These are phyloP conservation scores for Clusia tigrina DNA, from an alignment of 2,888 invertebrate species.

Conservation along the genomic window DNA sequence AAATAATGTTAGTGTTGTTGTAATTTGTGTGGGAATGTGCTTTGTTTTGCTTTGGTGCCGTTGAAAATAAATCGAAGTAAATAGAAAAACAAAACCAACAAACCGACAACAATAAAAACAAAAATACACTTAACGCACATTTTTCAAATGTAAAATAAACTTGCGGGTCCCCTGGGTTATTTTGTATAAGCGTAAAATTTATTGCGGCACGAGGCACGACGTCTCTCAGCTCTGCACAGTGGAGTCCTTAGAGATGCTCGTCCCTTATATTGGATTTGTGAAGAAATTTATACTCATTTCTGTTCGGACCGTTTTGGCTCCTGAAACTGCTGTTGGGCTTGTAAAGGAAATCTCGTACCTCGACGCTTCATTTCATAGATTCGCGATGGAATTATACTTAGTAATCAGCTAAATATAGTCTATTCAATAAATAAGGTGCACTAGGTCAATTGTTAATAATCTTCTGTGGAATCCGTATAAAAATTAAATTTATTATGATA, in stretches of 20 bases:
- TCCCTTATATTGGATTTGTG: neutral
- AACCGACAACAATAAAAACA: conserved; percentile 12
- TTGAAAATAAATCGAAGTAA: conserved; percentile 44
- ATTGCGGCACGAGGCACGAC: neutral
- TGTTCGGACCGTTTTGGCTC: conserved; percentile 23
- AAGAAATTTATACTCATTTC: conserved; percentile 46
- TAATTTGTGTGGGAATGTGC: conserved; percentile 27
- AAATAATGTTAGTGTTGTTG: conserved; percentile 51
- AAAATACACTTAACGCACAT: conserved; percentile 40
- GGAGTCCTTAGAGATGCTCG: too few relatives aligned
- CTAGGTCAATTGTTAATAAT: too few relatives aligned
- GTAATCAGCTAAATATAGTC: too few relatives aligned
- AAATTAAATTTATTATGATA: too few relatives aligned
- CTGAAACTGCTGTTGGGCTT: neutral
- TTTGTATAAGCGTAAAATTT: neutral
- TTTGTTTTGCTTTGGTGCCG: conserved; percentile 14
- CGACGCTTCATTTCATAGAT: neutral
- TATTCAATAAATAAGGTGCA: too few relatives aligned
- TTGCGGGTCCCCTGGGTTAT: conserved; percentile 25
- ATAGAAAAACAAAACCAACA: conserved; percentile 37
- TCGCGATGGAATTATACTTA: too few relatives aligned
- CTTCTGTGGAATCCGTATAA: too few relatives aligned
- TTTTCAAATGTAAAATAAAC: conserved; percentile 48
- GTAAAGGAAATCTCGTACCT: neutral
- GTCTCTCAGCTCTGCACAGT: neutral